Evolutionary conservation across 2,797 vertebrate genomes (phyloP).

Genomic region (Apogon hyalosoma): DNA sequence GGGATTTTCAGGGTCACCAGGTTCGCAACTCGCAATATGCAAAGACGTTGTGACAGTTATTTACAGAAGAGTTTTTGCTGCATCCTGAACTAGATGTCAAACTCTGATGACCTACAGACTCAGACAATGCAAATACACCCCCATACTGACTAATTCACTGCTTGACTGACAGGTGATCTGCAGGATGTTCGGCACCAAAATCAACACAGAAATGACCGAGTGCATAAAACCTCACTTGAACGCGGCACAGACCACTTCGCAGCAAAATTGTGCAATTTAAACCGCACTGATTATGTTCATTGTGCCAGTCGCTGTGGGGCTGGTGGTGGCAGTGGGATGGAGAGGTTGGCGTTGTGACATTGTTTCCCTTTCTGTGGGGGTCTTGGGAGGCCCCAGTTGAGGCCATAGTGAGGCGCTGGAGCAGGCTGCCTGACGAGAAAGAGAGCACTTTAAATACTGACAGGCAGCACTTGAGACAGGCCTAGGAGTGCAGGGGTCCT

Average conservation of each 20-base stretch:
- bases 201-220: constrained; percentile 24
- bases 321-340: constrained; percentile 33
- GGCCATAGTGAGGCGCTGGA: constrained; percentile 69
- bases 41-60: constrained; percentile 11
- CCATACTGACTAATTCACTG: constrained; percentile 22
- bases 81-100: not conserved
- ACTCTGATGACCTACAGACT: constrained; percentile 2
- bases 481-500: constrained; percentile 72
- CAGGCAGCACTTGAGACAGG: constrained; percentile 76
- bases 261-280: constrained; percentile 58
- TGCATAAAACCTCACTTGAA: constrained; percentile 46
- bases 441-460: constrained; percentile 71
- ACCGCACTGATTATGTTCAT: constrained; percentile 47
- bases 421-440: constrained; percentile 68
- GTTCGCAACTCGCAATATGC: constrained; percentile 30
- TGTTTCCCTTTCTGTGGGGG: constrained; percentile 56
- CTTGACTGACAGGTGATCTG: constrained; percentile 59
- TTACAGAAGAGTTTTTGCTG: constrained; percentile 14
- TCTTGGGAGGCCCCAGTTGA: constrained; percentile 60
- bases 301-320: constrained; percentile 40
- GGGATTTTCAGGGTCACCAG: constrained; percentile 36
- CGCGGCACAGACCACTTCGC: constrained; percentile 37
- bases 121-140: not conserved
- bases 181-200: constrained; percentile 18
- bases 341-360: constrained; percentile 68